Conservation (phyloP, 2,113 vertebrate genomes). For the Alouatta palliata region DNA sequence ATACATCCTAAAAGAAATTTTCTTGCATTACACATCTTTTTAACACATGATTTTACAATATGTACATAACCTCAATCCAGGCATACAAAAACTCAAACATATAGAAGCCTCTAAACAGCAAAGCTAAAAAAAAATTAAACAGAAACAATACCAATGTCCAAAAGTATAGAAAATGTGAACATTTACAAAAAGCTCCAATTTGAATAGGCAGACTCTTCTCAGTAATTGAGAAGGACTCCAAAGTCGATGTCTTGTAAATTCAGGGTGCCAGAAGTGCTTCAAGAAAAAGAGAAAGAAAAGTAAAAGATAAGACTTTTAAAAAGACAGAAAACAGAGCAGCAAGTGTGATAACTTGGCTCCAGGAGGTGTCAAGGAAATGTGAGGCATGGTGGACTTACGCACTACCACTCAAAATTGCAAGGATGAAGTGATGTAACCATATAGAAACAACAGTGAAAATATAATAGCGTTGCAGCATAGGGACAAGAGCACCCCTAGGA, state of each 20-base stretch:
- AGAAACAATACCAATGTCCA: neutral
- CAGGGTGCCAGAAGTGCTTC: neutral
- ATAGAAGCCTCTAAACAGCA: neutral
- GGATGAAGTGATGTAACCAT: neutral
- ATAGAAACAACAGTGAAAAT: neutral
- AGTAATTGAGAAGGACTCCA: neutral
- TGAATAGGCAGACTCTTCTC: neutral
- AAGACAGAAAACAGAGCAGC: neutral
- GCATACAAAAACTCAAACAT: neutral
- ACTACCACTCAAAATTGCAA: neutral
- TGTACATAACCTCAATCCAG: neutral
- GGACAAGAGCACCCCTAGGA: rapidly evolving
- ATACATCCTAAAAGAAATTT: neutral
- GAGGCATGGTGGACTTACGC: neutral
- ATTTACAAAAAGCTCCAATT: neutral
- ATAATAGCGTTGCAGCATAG: neutral
- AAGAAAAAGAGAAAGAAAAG: neutral
- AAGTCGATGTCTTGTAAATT: neutral
- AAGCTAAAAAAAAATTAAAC: neutral
- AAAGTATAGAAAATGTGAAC: neutral
- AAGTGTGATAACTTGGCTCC: neutral
- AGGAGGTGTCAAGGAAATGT: neutral
- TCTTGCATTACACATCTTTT: neutral
- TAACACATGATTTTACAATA: neutral
- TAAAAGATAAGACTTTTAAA: neutral